phyloP scores from a whole-genome alignment of 2,797 vertebrate species.

The Muraenolepis orangiensis region DNA sequence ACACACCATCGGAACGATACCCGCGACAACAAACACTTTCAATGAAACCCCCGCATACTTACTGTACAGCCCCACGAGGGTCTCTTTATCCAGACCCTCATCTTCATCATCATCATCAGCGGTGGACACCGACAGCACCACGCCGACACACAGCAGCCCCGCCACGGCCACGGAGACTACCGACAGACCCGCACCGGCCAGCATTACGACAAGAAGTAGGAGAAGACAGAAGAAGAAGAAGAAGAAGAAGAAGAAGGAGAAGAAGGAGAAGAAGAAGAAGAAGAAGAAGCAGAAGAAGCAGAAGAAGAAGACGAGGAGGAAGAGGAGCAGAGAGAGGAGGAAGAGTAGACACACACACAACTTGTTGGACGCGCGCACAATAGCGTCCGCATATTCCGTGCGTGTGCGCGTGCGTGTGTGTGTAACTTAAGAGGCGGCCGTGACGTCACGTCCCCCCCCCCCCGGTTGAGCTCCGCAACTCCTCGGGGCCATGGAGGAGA shows the following conservation, averaged over 20 bases:
- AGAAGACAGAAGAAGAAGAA: too few relatives aligned
- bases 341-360: background rate
- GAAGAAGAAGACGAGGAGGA: too few relatives aligned
- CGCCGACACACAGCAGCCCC: constrained; percentile 34
- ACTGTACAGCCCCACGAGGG: constrained; percentile 73
- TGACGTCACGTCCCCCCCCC: constrained; percentile 69
- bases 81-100: constrained; percentile 62
- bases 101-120: constrained; percentile 52
- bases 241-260: too few relatives aligned
- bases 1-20: too few relatives aligned
- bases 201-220: background rate
- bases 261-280: background rate
- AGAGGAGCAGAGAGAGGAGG: too few relatives aligned
- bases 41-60: constrained; percentile 47
- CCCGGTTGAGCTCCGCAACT: constrained; percentile 10
- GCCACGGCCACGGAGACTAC: constrained; percentile 33
- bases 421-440: constrained; percentile 40
- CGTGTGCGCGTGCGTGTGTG: too few relatives aligned
- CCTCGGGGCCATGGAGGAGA: background rate
- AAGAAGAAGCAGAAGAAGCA: background rate
- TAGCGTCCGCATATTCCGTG: constrained; percentile 52
- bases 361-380: constrained; percentile 12
- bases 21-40: background rate
- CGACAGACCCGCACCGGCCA: constrained; percentile 16
- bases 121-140: constrained; percentile 47